Conservation (phyloP, 2,113 vertebrate genomes). For the Aspidoscelis tigris region DNA sequence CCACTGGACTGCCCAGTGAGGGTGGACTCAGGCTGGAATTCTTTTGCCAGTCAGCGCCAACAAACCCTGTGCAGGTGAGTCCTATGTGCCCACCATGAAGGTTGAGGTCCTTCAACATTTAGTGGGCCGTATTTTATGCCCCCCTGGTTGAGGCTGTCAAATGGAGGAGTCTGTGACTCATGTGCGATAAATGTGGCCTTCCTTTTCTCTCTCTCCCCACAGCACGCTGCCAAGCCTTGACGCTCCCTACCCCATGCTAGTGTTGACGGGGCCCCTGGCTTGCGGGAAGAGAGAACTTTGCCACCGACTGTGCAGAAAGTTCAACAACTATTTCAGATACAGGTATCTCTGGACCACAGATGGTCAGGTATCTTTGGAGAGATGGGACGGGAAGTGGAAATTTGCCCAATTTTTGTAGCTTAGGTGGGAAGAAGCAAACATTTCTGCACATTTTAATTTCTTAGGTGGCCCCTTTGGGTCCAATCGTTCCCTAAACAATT, state of each 20-base stretch:
- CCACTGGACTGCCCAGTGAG: too few species aligned
- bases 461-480: background rate
- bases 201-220: conserved; percentile 46
- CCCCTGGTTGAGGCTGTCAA: too few species aligned
- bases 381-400: background rate
- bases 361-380: background rate
- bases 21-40: too few species aligned
- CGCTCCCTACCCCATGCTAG: conserved; percentile 88
- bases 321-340: conserved; percentile 84
- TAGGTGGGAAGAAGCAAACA: background rate
- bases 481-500: background rate
- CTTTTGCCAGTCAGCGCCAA: too few species aligned
- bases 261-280: conserved; percentile 86
- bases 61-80: too few species aligned
- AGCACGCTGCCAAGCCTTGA: conserved; percentile 84
- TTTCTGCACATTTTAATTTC: background rate
- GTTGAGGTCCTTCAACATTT: too few species aligned
- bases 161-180: background rate
- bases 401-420: background rate
- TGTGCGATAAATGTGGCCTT: fast-evolving
- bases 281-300: conserved; percentile 88
- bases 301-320: conserved; percentile 86
- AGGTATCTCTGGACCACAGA: conserved; percentile 76
- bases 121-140: too few species aligned
- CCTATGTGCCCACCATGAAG: too few species aligned